Base-by-base conservation (phyloP, 2,797 vertebrate species). In the Sarcophilus harrisii region DNA sequence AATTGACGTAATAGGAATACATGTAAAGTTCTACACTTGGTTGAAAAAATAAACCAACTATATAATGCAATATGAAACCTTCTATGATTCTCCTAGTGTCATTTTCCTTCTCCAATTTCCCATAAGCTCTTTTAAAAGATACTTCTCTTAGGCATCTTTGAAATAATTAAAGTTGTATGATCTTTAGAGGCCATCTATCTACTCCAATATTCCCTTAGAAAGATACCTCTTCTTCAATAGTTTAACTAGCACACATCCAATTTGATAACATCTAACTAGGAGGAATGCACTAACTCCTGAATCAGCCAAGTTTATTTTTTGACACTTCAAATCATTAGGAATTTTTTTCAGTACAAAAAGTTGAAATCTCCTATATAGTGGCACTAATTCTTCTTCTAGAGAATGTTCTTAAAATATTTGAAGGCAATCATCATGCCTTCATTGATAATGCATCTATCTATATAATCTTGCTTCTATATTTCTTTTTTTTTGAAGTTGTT, bases 381-480 rank as follows among this genome's bases (percentile, higher is more conserved):
- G n/a, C 18, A 81, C 38, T 81, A 45, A 81, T 81, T 81, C 18
- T 18, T 81, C n/a, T 81, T 24, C n/a, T 21, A 81, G n/a, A 81
- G 6, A 81, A 81, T 81, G n/a, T 45, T 81, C 8, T 81, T 81
- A 81, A 81, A 81, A 81, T 73, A 73, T 73, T 73, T 21, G 32
- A 73, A 73, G 62, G 30, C 13, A 66, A 3, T 16, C 5, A n/a
- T 73, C 32, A 6, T 81, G 66, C 24, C n/a, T 81, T 81, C n/a
- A 9, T 24, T 81, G 81, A 55, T 8, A 89, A 29, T 55, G 38
- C 38, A 13, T 59, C 93, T 38, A 13, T 59, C 93, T 11, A 73
- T 38, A 92, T 96, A 14, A 38, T 21, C 52, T 49, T 91, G 16
- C 12, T 4, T 57, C 87, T 90, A 45, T 94, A 92, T 92, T 96